phyloP scores from a whole-genome alignment of 2,113 vertebrate species.

The Hypanus sabinus region DNA sequence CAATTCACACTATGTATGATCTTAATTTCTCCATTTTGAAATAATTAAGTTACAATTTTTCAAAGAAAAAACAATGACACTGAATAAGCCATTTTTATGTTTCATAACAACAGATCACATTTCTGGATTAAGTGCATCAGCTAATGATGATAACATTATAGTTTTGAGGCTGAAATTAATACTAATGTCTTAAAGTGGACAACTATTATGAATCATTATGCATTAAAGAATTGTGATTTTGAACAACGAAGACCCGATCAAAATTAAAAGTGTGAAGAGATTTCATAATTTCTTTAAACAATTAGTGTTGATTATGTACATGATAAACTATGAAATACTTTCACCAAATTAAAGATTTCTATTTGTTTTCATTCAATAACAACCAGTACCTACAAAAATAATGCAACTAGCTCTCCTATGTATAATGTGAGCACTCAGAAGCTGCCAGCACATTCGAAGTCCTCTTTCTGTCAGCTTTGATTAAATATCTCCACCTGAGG shows the following conservation, averaged over 20 bases:
- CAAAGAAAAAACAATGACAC: not conserved
- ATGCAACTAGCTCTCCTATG: slow-evolving; percentile 38
- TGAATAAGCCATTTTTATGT: not conserved
- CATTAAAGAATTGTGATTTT: not conserved
- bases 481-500: slow-evolving; percentile 44
- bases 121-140: not conserved
- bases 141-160: not conserved
- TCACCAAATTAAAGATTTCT: not conserved
- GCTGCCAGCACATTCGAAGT: slow-evolving; percentile 38
- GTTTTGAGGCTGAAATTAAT: not conserved
- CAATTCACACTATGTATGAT: not conserved
- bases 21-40: not conserved
- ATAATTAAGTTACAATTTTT: too few species aligned
- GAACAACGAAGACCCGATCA: not conserved
- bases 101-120: not conserved
- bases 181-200: not conserved
- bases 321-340: not conserved
- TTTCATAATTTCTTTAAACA: not conserved
- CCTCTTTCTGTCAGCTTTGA: slow-evolving; percentile 43
- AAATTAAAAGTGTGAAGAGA: not conserved
- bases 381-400: not conserved
- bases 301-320: not conserved
- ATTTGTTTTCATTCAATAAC: not conserved
- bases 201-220: not conserved
- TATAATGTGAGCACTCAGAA: slow-evolving; percentile 43